phyloP scores from a whole-genome alignment of 2,888 invertebrate species.

The Apeira syringaria region DNA sequence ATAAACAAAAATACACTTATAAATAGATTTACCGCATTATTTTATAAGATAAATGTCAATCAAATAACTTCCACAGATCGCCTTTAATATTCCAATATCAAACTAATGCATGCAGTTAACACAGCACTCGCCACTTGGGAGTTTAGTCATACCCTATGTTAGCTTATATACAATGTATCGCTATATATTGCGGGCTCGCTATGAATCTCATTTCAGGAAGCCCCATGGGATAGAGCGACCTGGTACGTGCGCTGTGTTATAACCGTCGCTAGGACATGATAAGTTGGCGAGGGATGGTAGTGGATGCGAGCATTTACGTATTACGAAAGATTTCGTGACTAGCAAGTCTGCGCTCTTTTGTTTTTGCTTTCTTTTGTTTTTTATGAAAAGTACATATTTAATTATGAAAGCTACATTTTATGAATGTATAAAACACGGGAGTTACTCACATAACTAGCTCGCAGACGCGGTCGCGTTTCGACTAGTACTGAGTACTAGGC shows the following conservation, averaged over 20 bases:
- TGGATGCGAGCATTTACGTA: slow-evolving; percentile 12
- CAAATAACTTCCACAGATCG: not conserved
- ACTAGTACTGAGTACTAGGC: too few relatives aligned
- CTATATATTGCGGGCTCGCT: slow-evolving; percentile 22
- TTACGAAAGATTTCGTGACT: slow-evolving; percentile 2
- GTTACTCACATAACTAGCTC: too few relatives aligned
- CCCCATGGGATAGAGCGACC: slow-evolving; percentile 29
- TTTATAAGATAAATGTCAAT: too few relatives aligned
- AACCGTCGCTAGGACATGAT: slow-evolving; percentile 15
- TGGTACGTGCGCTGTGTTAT: slow-evolving; percentile 31
- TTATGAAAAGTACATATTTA: too few relatives aligned
- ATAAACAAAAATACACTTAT: too few relatives aligned
- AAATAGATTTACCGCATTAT: too few relatives aligned
- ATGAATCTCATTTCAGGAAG: slow-evolving; percentile 34
- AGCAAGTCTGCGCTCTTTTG: too few relatives aligned
- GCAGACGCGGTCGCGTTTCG: too few relatives aligned
- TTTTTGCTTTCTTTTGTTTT: too few relatives aligned
- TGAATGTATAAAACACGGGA: too few relatives aligned
- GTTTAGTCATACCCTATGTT: slow-evolving; percentile 5
- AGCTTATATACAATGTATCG: slow-evolving; percentile 1
- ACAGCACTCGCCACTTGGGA: slow-evolving; percentile 8
- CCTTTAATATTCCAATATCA: slow-evolving; percentile 4
- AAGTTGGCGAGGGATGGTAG: slow-evolving; percentile 10
- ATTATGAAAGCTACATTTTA: too few relatives aligned
- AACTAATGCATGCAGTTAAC: slow-evolving; percentile 15